Conservation (phyloP, 2,113 vertebrate genomes). For the Odocoileus virginianus region DNA sequence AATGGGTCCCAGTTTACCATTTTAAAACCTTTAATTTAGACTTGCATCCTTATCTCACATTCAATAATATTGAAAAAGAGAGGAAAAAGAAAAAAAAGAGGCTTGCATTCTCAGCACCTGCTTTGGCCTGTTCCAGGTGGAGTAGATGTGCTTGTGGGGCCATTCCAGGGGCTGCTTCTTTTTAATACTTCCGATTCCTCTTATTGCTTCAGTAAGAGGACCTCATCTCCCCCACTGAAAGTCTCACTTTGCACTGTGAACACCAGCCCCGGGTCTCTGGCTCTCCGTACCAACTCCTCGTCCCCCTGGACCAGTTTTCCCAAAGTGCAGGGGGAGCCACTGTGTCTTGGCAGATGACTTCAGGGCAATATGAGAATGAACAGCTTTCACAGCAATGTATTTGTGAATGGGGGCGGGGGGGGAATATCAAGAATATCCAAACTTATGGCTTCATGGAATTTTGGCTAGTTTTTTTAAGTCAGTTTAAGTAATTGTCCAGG, state of each 20-base stretch:
- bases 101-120: not conserved
- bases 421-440: not conserved
- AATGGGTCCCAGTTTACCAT: not conserved
- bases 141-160: not conserved
- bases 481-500: not conserved
- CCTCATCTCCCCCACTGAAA: not conserved
- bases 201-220: not conserved
- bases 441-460: not conserved
- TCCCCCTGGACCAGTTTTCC: not conserved
- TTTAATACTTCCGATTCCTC: not conserved
- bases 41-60: not conserved
- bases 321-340: not conserved
- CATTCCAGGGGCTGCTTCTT: not conserved
- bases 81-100: not conserved
- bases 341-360: not conserved
- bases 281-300: accelerated
- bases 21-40: not conserved
- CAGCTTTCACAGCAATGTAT: not conserved
- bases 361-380: not conserved
- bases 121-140: not conserved
- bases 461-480: not conserved
- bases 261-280: not conserved
- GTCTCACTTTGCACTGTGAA: too few relatives aligned
- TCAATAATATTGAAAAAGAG: not conserved
- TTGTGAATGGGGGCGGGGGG: not conserved